Evolutionary conservation across 2,113 vertebrate genomes (phyloP).

Genomic region (Siphamia tubifer): DNA sequence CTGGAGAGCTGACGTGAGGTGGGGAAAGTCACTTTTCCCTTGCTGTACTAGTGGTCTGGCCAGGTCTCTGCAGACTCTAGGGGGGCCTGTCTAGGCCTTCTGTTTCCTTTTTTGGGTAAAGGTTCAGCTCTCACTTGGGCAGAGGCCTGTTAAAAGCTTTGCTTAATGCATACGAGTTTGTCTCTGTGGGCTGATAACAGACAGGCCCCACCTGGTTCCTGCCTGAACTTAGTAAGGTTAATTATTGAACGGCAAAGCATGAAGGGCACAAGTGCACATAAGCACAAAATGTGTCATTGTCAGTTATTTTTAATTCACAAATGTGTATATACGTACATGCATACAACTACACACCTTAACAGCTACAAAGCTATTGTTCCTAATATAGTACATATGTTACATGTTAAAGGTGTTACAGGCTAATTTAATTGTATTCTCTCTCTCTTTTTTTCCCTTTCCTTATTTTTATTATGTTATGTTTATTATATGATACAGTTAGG

Average conservation of each 20-base stretch:
- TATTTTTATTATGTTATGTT: background rate
- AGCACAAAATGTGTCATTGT: background rate
- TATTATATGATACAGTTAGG: too few relatives aligned
- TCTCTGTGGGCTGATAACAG: constrained; percentile 57
- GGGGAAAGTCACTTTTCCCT: constrained; percentile 26
- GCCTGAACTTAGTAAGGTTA: constrained; percentile 51
- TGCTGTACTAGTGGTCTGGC: constrained; percentile 25
- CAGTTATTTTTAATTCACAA: constrained; percentile 5
- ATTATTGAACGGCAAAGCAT: constrained; percentile 64
- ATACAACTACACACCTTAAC: background rate
- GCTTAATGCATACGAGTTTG: constrained; percentile 57
- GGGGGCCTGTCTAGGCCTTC: constrained; percentile 12
- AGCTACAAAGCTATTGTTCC: background rate
- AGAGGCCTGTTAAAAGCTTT: constrained; percentile 60
- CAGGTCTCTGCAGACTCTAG: constrained; percentile 13
- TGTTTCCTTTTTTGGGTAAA: constrained; percentile 51
- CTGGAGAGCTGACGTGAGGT: constrained; percentile 51
- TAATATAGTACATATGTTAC: too few relatives aligned
- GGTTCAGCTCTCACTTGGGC: constrained; percentile 34
- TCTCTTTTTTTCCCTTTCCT: too few relatives aligned
- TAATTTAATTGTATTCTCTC: too few relatives aligned
- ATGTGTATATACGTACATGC: constrained; percentile 2
- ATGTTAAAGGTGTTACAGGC: too few relatives aligned
- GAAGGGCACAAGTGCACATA: constrained; percentile 1
- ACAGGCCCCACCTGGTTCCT: constrained; percentile 37